Base-by-base conservation (phyloP, 2,113 vertebrate genomes). In the Fregata magnificens region DNA sequence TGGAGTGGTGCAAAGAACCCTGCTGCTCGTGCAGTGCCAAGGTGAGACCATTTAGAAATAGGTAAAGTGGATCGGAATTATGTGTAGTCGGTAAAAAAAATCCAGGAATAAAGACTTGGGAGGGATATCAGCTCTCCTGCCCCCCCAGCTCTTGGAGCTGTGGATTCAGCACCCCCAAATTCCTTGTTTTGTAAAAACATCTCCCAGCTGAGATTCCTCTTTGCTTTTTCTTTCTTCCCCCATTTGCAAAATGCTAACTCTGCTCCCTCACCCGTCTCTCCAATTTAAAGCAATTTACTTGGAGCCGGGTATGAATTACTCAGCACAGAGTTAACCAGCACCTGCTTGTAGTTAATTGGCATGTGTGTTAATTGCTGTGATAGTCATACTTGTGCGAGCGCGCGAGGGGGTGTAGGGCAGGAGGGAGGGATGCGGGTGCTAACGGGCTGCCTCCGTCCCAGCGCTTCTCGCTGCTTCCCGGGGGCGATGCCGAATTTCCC, bases 301-400 rank as follows among this genome's bases (percentile, higher is more conserved):
- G 78, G 90, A 93, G 92, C 86, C 10, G 59, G 86, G 74, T 58
- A 81, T 93, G 95, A 94, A 97, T 95, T 95, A 93, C 97, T 92
- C 88, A 93, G 94, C 83, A 62, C 83, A 11, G 92, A 73, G 94
- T 92, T 95, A 97, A 96, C 93, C 86, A 94, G 95, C 95, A 96
- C 96, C 96, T 96, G 96, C 96, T 87, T 31, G 38, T 14, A 42
- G 91, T 90, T 92, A 96, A 97, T 97, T 96, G 90, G 90, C 90
- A 76, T 65, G 79, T 86, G 88, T 77, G 96, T 65, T 97, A 95
- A 97, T 97, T 96, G 94, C 96, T 24, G 95, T 47, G 76, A 81
- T 77, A 93, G 86, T 93, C 94, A 83, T 45, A 36, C 95, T 92
- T 26, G 58, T 70, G 52, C 32, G 67, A 92, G 91, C 21, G 65